Percentiles rank a stretch among this genome's conserved stretches.
These are phyloP conservation scores for Pogonomyrmex californicus DNA, from an alignment of 1,140 invertebrate species.

Conservation along the genomic window DNA sequence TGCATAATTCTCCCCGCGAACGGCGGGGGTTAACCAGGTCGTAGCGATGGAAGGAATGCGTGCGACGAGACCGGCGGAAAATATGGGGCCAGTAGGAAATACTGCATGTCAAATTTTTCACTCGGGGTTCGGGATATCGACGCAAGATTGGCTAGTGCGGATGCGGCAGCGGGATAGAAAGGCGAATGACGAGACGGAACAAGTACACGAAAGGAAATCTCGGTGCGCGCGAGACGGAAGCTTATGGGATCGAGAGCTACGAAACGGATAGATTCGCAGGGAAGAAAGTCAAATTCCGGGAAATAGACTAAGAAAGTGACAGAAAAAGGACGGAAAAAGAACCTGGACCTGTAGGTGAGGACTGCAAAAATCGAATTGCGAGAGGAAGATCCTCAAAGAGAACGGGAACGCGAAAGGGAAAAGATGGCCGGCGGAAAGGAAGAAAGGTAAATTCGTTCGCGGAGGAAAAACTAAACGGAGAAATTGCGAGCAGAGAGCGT, in stretches of 20 bases:
- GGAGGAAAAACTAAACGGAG: background rate
- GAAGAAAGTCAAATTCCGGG: constrained; percentile 54
- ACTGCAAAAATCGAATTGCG: constrained; percentile 42
- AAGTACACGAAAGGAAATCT: constrained; percentile 40
- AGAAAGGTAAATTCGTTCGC: background rate
- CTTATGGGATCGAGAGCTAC: constrained; percentile 40
- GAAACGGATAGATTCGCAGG: constrained; percentile 37
- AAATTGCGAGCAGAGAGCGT: background rate
- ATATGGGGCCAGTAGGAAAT: constrained; percentile 42
- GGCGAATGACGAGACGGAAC: constrained; percentile 47
- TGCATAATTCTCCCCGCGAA: constrained; percentile 54
- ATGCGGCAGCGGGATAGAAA: constrained; percentile 45
- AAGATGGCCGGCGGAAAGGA: background rate
- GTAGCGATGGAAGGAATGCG: constrained; percentile 35
- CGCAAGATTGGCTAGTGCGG: constrained; percentile 30
- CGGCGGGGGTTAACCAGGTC: constrained; percentile 39
- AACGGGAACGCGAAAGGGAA: background rate
- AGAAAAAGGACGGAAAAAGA: constrained; percentile 5
- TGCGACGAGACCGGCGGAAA: constrained; percentile 41
- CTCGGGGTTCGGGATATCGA: constrained; percentile 26
- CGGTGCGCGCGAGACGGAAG: constrained; percentile 12
- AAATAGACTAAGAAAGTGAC: constrained; percentile 48
- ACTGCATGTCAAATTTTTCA: constrained; percentile 53
- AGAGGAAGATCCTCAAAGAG: constrained; percentile 19
- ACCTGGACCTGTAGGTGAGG: constrained; percentile 8